Evolutionary conservation across 1,140 invertebrate species (phyloP), one percentile per base, ranked within the genome.

Genomic region (Heliothis subflexa): DNA sequence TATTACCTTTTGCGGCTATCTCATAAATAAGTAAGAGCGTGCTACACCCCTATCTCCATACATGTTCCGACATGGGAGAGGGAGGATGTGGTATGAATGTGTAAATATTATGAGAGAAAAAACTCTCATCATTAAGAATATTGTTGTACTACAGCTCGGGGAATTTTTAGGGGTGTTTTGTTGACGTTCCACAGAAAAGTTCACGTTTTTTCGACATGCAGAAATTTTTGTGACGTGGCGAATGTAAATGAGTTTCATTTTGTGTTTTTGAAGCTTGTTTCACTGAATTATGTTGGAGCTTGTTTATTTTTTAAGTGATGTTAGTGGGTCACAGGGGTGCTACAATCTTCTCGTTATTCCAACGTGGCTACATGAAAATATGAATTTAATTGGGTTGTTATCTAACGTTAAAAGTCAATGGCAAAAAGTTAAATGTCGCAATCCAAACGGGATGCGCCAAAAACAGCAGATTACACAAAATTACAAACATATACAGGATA

Each of bases 1-100:
- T 25, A 21, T 68, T 57, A 13, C 13, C 33, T 9, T 40, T 40
- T 62, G 14, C 16, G 18, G n/a, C 12, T 52, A 33, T 66, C 47
- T 28, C 68, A 57, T 55, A 77, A 77, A 77, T 77, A 66, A 54
- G 61, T 68, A 54, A 55, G 62, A 75, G 61, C 21, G 10, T 55
- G 62, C 70, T 64, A 50, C 74, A 80, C 68, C 82, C 75, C 75
- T 70, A 55, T 73, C 70, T 78, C 59, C 50, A 66, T 61, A 78
- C 80, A 81, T 84, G 79, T 82, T 75, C 73, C 78, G 85, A 79
- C 82, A 87, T 83, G 86, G 82, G 84, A 88, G 83, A 85, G 71
- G 66, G 80, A 78, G 81, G 77, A 81, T 82, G 81, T 62, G 87
- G 80, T 64, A 85, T 85, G 84, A 87, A 88, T 85, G 81, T 74